Evolutionary conservation across 2,888 invertebrate genomes (phyloP), one percentile per base, ranked within the genome.

Genomic region (Sarcophaga caerulescens): DNA sequence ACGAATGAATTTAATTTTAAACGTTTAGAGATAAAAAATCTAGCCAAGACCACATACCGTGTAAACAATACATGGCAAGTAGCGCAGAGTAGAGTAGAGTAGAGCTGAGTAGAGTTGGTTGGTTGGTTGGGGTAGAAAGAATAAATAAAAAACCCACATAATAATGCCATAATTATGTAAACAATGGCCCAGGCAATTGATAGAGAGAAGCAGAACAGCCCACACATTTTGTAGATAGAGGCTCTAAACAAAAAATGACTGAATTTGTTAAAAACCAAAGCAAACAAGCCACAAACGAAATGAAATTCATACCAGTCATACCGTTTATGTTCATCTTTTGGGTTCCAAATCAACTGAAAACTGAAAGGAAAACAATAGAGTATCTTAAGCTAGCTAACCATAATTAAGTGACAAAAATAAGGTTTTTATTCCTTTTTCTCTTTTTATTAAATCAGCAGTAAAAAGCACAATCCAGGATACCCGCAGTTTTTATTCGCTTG

Each of bases 131-230:
- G 8, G 35, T 35, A 10, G 10, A 35, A 35, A 35, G 35, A 71
- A 76, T 75, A 85, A 63, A 73, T 35, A 66, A 52, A 81, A 86
- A 81, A 44, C 86, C 86, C 86, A 86, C 86, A 86, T 86, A 84
- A 81, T 86, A 81, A 84, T 84, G 84, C 63, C 86, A 86, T 86
- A 86, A 86, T 86, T 86, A 86, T 86, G 74, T 86, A 84, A 84
- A 86, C 84, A 86, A 81, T 35, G 35, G 35, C 35, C 8, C 35
- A 0, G 35, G 1, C 10, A 10, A 35, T 35, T 35, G 2, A 0
- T 35, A 35, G 35, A 35, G 35, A 35, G 35, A 35, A 35, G 2
- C 8, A 35, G 35, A 81, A 57, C 82, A 84, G 69, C 86, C 86
- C 86, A 86, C 85, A 86, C 84, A 84, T 74, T 81, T 81, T 81